Base-by-base conservation (phyloP, 2,797 vertebrate species). In the Cynodonichthys magdalenae region DNA sequence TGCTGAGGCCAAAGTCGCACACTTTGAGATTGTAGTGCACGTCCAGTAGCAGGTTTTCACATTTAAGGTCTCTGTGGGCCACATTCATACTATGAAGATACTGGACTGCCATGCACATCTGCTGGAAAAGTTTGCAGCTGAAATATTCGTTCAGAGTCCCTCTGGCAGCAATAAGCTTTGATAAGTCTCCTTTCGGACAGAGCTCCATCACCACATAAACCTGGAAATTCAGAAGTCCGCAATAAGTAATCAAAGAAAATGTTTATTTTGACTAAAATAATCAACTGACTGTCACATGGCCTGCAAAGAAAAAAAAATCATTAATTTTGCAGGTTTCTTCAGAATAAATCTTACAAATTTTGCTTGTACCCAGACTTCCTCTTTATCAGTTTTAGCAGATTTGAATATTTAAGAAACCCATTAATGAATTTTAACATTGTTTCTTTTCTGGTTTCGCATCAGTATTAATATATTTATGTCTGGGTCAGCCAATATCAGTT, bases 121-220 rank as follows among this genome's bases (percentile, higher is more conserved):
- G 75, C 18, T 20, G 44, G 19, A 78, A 72, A 0, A 78, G 41
- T 42, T 28, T 63, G 44, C 56, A 48, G 61, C 62, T 36, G 45
- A 12, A 24, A 6, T 39, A 3, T 34, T 78, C 75, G 0, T 41
- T 1, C 39, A 75, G 34, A 7, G 49, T 4, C 39, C 56, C 69
- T 8, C 14, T 52, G 8, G 1, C 3, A 1, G 42, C n/a, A 28
- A 72, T 60, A 20, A 69, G 47, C 5, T 58, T 56, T 8, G 36
- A n/a, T 15, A 75, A 51, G 45, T 75, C 55, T 59, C 79, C 68
- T n/a, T 61, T 66, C 18, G 24, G 28, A 17, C 71, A 81, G 5
- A 76, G 48, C 47, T 82, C 80, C 69, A 73, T 79, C 56, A 74
- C 80, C 24, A 76, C 20, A 20, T 65, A 82, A n/a, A 82, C 69